These are phyloP conservation scores for Drosophila takahashii DNA, from an alignment of 1,140 invertebrate species.

Conservation along the genomic window DNA sequence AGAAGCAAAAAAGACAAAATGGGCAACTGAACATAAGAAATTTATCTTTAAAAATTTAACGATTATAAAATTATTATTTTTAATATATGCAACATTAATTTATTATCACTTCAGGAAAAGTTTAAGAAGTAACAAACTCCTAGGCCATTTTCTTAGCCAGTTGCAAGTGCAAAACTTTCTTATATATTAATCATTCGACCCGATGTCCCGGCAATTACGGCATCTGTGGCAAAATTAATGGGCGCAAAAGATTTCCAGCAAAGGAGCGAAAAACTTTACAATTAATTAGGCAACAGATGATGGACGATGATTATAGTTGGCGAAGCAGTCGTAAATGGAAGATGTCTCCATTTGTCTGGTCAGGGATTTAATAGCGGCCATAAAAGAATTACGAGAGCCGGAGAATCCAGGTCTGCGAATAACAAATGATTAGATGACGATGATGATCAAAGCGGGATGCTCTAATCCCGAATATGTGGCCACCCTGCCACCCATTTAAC, in stretches of 20 bases:
- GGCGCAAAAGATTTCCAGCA: conserved; percentile 41
- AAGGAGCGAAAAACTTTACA: conserved; percentile 64
- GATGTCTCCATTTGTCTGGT: conserved; percentile 66
- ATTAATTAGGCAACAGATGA: conserved; percentile 76
- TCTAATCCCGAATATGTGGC: conserved; percentile 12
- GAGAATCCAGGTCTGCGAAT: conserved; percentile 29
- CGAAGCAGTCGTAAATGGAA: conserved; percentile 49
- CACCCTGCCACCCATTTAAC: conserved; percentile 11
- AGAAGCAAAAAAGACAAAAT: too few relatives aligned
- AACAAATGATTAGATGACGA: conserved; percentile 63
- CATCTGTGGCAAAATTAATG: conserved; percentile 81
- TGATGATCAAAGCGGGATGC: conserved; percentile 64
- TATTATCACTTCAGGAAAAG: neutral
- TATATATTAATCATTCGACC: conserved; percentile 68
- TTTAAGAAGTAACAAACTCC: neutral
- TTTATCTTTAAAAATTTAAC: too few relatives aligned
- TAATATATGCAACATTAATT: neutral
- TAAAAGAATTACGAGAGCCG: conserved; percentile 56
- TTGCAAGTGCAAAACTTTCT: conserved; percentile 63
- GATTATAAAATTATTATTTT: too few relatives aligned
- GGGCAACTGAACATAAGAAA: too few relatives aligned
- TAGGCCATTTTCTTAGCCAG: conserved; percentile 3
- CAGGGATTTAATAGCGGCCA: conserved; percentile 69
- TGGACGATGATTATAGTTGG: conserved; percentile 77
- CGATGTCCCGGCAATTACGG: conserved; percentile 49